phyloP scores from a whole-genome alignment of 2,113 vertebrate genomes.

The Poecile atricapillus region DNA sequence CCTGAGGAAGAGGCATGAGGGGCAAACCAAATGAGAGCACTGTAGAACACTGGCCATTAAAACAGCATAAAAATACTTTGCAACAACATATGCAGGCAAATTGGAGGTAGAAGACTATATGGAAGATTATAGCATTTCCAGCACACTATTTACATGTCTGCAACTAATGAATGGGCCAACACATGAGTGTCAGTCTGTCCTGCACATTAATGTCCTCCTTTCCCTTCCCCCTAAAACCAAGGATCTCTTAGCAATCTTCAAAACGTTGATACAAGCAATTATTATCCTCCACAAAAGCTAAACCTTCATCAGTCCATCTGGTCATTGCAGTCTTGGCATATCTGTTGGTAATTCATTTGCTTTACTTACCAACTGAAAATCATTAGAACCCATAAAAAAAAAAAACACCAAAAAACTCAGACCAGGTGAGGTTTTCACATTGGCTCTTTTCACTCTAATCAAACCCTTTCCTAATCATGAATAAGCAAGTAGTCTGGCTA shows the following conservation, averaged over 20 bases:
- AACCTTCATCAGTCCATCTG: neutral
- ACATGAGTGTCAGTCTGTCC: neutral
- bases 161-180: neutral
- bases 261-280: neutral
- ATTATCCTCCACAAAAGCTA: neutral
- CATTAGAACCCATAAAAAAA: neutral
- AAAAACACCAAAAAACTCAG: neutral
- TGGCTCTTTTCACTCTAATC: neutral
- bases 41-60: neutral
- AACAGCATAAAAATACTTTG: neutral
- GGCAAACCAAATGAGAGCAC: neutral
- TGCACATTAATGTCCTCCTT: neutral
- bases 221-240: neutral
- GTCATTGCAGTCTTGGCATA: neutral
- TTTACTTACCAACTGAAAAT: neutral
- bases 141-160: neutral
- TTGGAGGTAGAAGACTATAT: neutral
- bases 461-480: neutral
- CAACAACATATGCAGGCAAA: fast-evolving
- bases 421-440: neutral
- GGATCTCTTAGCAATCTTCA: neutral
- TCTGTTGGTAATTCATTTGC: neutral
- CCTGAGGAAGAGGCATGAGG: conserved; percentile 64
- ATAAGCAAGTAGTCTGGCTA: neutral
- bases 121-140: neutral